Evolutionary conservation across 2,888 invertebrate species (phyloP), one percentile per base, ranked within the genome.

Genomic region (Acronicta aceris): DNA sequence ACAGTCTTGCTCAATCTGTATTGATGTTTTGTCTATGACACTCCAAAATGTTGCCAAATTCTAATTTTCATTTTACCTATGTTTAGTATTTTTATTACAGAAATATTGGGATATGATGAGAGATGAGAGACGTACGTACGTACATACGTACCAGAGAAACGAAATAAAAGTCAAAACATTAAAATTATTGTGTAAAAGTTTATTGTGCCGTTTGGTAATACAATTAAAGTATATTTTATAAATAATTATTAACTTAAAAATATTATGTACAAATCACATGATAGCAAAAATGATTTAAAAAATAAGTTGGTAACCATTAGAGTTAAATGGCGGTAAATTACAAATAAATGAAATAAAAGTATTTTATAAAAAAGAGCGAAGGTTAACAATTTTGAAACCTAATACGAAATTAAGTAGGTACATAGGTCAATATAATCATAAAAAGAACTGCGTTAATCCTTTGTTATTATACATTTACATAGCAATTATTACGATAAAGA

Each of bases 241-340:
- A 67, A 71, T 66, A 67, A 64, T 67, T 59, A 60, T 65, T 65
- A 73, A 71, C 67, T 63, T 76, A 67, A 72, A 75, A 70, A 69
- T 78, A 81, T 78, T 81, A 82, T 81, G 71, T 84, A 84, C 84
- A 84, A 83, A 84, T 83, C 81, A 83, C 82, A 76, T 83, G 74
- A 60, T 71, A 69, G 73, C 69, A 76, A 74, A 21, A 60, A 72
- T 59, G 50, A 74, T 59, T 74, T 58, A 62, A 51, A 59, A 62
- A 59, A 25, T 60, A 65, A 48, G 30, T 65, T 45, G 16, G n/a
- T 42, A 61, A 60, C 17, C 16, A 57, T 40, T 13, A 51, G 30
- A 2, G 27, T 36, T 48, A 21, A 21, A 41, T 8, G 12, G 53
- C 41, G 16, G 41, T 33, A 48, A 46, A 65, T 71, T 46, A 51